Base-by-base conservation (phyloP, 2,888 invertebrate genomes). In the Galerucella nymphaeae region DNA sequence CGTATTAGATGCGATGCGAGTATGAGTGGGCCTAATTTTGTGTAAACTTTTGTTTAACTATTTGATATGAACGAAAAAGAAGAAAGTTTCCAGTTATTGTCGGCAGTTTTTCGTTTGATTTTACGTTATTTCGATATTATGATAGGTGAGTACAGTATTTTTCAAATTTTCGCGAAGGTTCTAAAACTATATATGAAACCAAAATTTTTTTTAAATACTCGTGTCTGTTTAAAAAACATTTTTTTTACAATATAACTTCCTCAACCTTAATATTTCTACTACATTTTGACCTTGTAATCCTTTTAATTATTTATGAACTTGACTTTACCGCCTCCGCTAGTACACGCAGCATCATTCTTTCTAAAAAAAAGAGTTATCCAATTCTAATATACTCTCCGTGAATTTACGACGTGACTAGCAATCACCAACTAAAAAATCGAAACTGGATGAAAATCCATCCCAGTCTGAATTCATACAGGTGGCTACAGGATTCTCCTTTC, bases 71-170 rank as follows among this genome's bases (percentile, higher is more conserved):
- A 64, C 57, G 70, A 61, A 72, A 70, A 66, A 18, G 41, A 13
- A 41, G 9, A 9, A 38, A 41, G 61, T 42, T 62, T 3, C 13
- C 18, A 62, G 41, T 62, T 42, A 41, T 62, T 62, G 11, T 62
- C 61, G 41, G 6, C n/a, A 13, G 41, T 16, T 42, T 16, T 42
- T 42, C 42, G 42, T 62, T 62, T 62, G 5, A n/a, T 62, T 42
- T 62, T 62, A 62, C 41, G 41, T 42, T 41, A 62, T 62, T 62
- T 62, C 18, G 61, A 69, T 72, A 76, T 53, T 74, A 75, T 75
- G 75, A 74, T 74, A 77, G 75, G 75, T 75, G 62, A 77, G 76
- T 75, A 16, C 38, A 16, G 4, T 41, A 11, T 45, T 38, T 50
- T 6, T 50, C n/a, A n/a, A n/a, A n/a, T n/a, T 14, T 53, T 11